phyloP scores from a whole-genome alignment of 2,113 vertebrate genomes.

The Xiphophorus hellerii region DNA sequence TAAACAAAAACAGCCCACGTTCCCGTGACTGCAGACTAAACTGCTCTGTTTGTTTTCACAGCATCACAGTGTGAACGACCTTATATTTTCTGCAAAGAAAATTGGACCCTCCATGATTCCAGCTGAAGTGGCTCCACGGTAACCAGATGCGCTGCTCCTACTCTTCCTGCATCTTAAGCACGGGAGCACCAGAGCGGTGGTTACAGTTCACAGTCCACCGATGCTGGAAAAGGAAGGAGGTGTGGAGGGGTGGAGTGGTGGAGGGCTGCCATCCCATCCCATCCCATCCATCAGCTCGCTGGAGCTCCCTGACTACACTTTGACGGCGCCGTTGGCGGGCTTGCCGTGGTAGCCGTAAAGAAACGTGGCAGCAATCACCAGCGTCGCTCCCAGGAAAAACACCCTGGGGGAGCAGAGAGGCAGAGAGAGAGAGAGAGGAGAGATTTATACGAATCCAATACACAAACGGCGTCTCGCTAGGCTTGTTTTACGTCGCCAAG shows the following conservation, averaged over 20 bases:
- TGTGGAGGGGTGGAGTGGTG: too few species aligned
- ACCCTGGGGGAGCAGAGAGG: constrained; percentile 72
- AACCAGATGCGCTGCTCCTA: background rate
- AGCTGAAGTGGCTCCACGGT: constrained; percentile 1
- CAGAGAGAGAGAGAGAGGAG: background rate
- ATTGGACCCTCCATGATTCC: too few species aligned
- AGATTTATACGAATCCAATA: background rate
- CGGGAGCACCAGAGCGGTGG: background rate
- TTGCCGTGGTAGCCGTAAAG: constrained; percentile 90
- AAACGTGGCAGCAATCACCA: constrained; percentile 94
- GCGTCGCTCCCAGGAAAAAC: constrained; percentile 89
- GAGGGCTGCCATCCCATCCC: background rate
- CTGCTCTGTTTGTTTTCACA: background rate
- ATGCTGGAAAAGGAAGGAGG: too few species aligned
- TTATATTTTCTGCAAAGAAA: background rate
- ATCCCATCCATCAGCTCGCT: background rate
- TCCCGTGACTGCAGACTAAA: background rate
- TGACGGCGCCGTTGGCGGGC: constrained; percentile 71
- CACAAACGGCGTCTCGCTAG: background rate
- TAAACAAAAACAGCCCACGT: background rate
- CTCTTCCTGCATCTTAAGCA: background rate
- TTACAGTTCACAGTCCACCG: background rate
- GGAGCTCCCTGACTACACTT: constrained; percentile 36
- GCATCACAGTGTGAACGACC: background rate
- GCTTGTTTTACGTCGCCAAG: background rate